Conservation (phyloP, 1,140 invertebrate species). For the Pemphigus obesinymphae region DNA sequence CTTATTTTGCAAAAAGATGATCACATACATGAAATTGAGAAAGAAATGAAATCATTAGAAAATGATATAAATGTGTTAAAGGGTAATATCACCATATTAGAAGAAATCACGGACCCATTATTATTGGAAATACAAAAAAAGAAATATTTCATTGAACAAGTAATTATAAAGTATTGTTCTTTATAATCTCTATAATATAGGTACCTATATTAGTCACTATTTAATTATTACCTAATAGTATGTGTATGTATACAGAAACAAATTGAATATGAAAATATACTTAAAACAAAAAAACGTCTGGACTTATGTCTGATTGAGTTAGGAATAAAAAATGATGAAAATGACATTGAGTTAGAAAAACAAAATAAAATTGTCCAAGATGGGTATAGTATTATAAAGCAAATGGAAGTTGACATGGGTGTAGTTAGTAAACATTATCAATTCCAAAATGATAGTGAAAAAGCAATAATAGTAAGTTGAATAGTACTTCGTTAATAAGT, state of each 20-base stretch:
- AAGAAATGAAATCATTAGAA: slow-evolving; percentile 80
- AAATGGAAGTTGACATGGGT: slow-evolving; percentile 53
- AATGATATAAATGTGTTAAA: slow-evolving; percentile 86
- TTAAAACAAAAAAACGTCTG: too few relatives aligned
- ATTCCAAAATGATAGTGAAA: background rate
- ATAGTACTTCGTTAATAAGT: too few relatives aligned
- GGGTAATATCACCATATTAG: slow-evolving; percentile 80
- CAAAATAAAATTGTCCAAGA: too few relatives aligned
- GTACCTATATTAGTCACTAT: too few relatives aligned
- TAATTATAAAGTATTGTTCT: slow-evolving; percentile 61
- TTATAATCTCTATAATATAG: too few relatives aligned
- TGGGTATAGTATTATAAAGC: too few relatives aligned
- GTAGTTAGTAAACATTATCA: slow-evolving; percentile 56
- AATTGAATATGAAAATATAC: slow-evolving; percentile 52
- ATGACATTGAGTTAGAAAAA: too few relatives aligned
- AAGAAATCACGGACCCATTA: slow-evolving; percentile 76
- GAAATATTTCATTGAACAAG: slow-evolving; percentile 70
- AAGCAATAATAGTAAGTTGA: background rate
- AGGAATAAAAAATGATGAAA: too few relatives aligned
- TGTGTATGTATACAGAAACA: slow-evolving; percentile 72
- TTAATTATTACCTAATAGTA: too few relatives aligned
- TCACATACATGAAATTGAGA: slow-evolving; percentile 73
- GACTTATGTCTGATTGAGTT: too few relatives aligned
- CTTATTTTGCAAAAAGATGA: slow-evolving; percentile 81
- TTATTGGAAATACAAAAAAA: slow-evolving; percentile 73